Evolutionary conservation across 2,888 invertebrate genomes (phyloP).

Genomic region (Polylopha cassiicola): DNA sequence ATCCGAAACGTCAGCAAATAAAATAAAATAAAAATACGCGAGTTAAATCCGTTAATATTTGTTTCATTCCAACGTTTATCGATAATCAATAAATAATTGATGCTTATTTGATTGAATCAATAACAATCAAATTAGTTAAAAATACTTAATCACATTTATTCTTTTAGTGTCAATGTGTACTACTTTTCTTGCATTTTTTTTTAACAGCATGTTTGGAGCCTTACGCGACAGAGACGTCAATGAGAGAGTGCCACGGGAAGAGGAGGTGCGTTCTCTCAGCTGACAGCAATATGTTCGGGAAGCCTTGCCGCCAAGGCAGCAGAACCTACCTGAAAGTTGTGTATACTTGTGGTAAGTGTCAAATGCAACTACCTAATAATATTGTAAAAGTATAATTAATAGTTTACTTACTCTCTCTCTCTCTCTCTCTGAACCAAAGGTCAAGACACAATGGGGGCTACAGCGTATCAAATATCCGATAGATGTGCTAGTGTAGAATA

Average conservation of each 20-base stretch:
- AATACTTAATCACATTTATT: too few species aligned
- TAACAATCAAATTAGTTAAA: neutral
- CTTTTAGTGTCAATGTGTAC: slow-evolving; percentile 1
- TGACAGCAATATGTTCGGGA: slow-evolving; percentile 88
- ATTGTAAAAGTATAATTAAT: too few species aligned
- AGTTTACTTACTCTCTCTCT: too few species aligned
- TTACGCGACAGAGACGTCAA: slow-evolving; percentile 93
- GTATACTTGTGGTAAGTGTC: slow-evolving; percentile 88
- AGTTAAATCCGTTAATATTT: too few species aligned
- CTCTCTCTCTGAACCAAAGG: too few species aligned
- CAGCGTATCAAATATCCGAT: too few species aligned
- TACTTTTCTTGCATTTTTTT: slow-evolving; percentile 9
- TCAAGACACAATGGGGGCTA: too few species aligned
- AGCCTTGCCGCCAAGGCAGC: slow-evolving; percentile 87
- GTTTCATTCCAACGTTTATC: slow-evolving; percentile 3
- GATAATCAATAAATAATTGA: slow-evolving; percentile 1
- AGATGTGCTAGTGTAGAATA: too few species aligned
- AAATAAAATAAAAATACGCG: too few species aligned
- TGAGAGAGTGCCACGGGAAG: slow-evolving; percentile 91
- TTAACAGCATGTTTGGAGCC: slow-evolving; percentile 89
- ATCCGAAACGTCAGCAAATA: too few species aligned
- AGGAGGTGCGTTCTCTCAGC: slow-evolving; percentile 87
- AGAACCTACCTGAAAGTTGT: slow-evolving; percentile 91
- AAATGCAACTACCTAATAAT: slow-evolving; percentile 23
- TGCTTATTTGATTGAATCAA: neutral